Conservation (phyloP, 2,797 vertebrate species). For the Varecia variegata region DNA sequence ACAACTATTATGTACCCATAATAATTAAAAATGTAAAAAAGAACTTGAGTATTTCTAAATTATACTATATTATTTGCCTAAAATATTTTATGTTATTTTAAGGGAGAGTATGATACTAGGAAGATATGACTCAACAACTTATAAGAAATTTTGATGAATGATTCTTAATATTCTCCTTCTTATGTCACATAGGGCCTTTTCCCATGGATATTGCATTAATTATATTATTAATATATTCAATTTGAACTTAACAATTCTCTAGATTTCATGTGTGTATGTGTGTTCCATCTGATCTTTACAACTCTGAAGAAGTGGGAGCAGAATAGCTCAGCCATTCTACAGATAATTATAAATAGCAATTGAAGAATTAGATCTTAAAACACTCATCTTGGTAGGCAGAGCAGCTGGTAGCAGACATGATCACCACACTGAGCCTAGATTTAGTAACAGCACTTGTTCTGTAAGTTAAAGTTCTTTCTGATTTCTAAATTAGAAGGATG, state of each 20-base stretch:
- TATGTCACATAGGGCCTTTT: neutral
- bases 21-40: no score
- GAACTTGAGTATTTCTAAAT: neutral
- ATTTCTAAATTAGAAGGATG: neutral
- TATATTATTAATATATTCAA: neutral
- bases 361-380: neutral
- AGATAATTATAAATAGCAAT: neutral
- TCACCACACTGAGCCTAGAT: neutral
- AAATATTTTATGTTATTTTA: neutral
- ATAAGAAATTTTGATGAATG: neutral
- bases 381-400: neutral
- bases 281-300: neutral
- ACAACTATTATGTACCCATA: no score
- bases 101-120: neutral
- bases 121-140: neutral
- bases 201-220: neutral
- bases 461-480: neutral
- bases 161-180: neutral
- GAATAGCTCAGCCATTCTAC: neutral
- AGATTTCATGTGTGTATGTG: neutral
- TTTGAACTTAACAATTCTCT: neutral
- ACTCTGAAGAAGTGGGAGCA: neutral
- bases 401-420: neutral
- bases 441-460: neutral
- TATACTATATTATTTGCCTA: neutral